Base-by-base conservation (phyloP, 92 coral and sea anemone species). In the Parazoanthus swiftii region DNA sequence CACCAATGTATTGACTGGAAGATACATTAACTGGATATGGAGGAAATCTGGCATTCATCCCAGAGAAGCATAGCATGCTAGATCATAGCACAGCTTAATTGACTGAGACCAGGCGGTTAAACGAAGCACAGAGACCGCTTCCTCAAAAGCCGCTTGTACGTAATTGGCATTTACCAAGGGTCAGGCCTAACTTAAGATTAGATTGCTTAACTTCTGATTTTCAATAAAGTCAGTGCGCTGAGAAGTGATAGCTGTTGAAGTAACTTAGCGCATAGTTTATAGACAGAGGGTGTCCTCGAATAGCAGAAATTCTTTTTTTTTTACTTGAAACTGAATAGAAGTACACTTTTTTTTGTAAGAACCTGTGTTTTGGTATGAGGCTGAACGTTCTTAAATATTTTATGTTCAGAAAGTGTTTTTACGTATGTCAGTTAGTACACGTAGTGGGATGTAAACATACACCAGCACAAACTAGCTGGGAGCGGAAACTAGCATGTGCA, bases 1-100 rank as follows among this genome's bases (percentile, higher is more conserved):
- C 82, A 93, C 93, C 20, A 90, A 92, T 91, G 90, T 97, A 46
- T 74, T 92, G 89, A 77, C 37, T 74, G 43, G 39, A 5, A 81
- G 76, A 14, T 88, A 91, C 89, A 51, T 80, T 33, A 50, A 18
- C 36, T 94, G 97, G 97, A 94, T 94, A 48, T 9, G n/a, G 35
- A 84, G 15, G 37, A 84, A 84, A 48, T 70, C 87, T 26, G 44
- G 87, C 46, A 18, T 84, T 8, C 21, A 71, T 48, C 66, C 66
- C 43, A 84, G 79, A 68, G 39, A 70, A 44, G 33, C 74, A 23
- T 84, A 84, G 74, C 38, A 73, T 2, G 16, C 11, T 15, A 8
- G 2, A 51, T 9, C 43, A 15, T 58, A 46, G 25, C 3, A 20
- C 15, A 58, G 66, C 66, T 18, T 58, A 58, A 3, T 58, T 14